A percentile compares a stretch with the other conserved stretches of the same genome.
These are phyloP conservation scores for Phengaris arion DNA, from an alignment of 2,888 invertebrate species.

Conservation along the genomic window DNA sequence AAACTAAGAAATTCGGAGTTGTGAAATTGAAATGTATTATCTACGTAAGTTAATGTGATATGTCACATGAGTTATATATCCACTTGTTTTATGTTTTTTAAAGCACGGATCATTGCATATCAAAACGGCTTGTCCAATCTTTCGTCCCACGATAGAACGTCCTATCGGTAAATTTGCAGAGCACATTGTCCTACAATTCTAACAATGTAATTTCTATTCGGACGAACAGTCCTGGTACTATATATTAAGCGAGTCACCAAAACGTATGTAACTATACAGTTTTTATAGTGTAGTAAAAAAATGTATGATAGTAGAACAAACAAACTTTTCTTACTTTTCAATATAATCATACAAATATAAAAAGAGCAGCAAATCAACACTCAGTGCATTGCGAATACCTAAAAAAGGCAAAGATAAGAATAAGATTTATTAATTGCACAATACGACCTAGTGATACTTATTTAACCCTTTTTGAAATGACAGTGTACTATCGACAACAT, in stretches of 20 bases:
- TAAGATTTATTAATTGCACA: not conserved
- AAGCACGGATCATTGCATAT: slow-evolving; percentile 76
- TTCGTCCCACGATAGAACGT: not conserved
- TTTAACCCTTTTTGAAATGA: too few relatives aligned
- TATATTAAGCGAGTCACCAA: not conserved
- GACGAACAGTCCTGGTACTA: not conserved
- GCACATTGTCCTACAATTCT: not conserved
- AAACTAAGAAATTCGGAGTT: slow-evolving; percentile 67
- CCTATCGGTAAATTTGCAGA: not conserved
- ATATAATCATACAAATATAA: slow-evolving; percentile 6
- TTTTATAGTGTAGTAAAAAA: slow-evolving; percentile 4
- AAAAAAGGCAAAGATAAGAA: not conserved
- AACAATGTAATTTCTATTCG: not conserved
- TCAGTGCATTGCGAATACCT: not conserved
- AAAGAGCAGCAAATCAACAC: not conserved
- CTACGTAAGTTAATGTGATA: slow-evolving; percentile 79
- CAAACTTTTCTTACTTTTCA: not conserved
- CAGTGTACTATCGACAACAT: too few relatives aligned
- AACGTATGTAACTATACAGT: slow-evolving; percentile 19
- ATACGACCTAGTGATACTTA: not conserved
- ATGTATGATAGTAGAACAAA: not conserved
- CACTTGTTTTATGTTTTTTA: slow-evolving; percentile 74
- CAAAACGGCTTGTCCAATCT: slow-evolving; percentile 43
- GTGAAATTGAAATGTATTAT: slow-evolving; percentile 69
- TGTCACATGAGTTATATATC: slow-evolving; percentile 74